These are phyloP conservation scores for Andricus grossulariae DNA, from an alignment of 1,140 invertebrate species.

Conservation along the genomic window DNA sequence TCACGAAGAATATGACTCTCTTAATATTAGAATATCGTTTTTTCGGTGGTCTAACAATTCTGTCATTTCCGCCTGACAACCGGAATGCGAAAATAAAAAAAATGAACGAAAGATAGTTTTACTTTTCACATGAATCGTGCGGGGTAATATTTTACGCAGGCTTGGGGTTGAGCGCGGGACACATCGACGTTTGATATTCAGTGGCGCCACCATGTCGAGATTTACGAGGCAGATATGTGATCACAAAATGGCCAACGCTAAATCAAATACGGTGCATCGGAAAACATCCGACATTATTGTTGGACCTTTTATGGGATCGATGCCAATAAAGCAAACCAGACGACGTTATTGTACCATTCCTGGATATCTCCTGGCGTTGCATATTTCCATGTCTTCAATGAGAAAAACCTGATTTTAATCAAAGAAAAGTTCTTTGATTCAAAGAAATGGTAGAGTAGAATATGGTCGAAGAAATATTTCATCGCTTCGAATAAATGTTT, in stretches of 20 bases:
- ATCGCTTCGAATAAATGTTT: no score
- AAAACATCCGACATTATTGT: constrained; percentile 78
- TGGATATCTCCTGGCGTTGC: constrained; percentile 45
- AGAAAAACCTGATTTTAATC: no score
- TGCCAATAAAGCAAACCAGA: constrained; percentile 70
- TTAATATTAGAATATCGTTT: no score
- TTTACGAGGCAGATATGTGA: constrained; percentile 77
- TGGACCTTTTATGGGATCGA: constrained; percentile 76
- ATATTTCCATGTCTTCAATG: background rate
- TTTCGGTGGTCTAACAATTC: background rate
- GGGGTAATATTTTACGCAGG: constrained; percentile 74
- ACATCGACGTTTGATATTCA: constrained; percentile 77
- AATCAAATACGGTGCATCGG: constrained; percentile 77
- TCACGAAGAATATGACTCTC: no score
- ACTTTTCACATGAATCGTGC: constrained; percentile 65
- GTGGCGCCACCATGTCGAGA: constrained; percentile 75
- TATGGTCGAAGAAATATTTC: no score
- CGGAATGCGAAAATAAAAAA: constrained; percentile 46
- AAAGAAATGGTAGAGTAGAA: no score
- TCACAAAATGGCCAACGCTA: constrained; percentile 77
- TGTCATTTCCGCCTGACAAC: constrained; percentile 41
- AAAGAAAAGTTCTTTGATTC: no score
- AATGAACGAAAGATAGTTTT: constrained; percentile 68
- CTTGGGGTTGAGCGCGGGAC: constrained; percentile 69
- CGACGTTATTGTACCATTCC: constrained; percentile 66